Conservation (phyloP, 2,113 vertebrate species). For the Craseonycteris thonglongyai region DNA sequence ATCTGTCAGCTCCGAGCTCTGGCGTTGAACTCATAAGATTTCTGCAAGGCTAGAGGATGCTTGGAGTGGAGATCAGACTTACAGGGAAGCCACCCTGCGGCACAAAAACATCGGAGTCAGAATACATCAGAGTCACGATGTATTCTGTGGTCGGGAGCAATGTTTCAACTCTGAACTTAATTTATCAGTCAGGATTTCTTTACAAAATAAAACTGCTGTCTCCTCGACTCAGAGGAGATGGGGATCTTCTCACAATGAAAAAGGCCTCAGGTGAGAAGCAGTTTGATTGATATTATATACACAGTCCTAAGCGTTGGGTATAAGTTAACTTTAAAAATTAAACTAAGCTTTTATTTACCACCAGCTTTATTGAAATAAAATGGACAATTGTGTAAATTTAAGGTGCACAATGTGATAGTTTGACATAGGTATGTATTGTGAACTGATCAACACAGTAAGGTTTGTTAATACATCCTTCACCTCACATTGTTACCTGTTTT, state of each 20-base stretch:
- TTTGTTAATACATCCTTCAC: not conserved
- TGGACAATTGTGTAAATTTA: not conserved
- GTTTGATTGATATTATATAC: no score
- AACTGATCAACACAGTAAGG: no score
- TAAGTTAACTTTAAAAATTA: not conserved
- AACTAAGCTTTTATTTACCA: not conserved
- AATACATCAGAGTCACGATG: no score
- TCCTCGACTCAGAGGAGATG: not conserved
- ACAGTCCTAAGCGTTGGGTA: not conserved
- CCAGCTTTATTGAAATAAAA: not conserved
- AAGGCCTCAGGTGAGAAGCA: not conserved
- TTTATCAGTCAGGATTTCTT: not conserved
- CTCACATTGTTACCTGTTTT: not conserved
- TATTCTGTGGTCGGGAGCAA: not conserved
- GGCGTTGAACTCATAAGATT: not conserved
- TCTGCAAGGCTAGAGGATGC: not conserved
- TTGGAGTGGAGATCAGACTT: not conserved
- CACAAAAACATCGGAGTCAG: accelerated
- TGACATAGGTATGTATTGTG: not conserved
- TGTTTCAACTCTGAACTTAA: not conserved
- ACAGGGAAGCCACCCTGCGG: not conserved
- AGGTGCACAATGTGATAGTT: not conserved
- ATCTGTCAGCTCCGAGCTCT: constrained; percentile 53
- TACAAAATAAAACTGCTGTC: not conserved
- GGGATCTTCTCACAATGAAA: not conserved